Base-by-base conservation (phyloP, 2,797 vertebrate species). In the Gadopsis bispinosus region DNA sequence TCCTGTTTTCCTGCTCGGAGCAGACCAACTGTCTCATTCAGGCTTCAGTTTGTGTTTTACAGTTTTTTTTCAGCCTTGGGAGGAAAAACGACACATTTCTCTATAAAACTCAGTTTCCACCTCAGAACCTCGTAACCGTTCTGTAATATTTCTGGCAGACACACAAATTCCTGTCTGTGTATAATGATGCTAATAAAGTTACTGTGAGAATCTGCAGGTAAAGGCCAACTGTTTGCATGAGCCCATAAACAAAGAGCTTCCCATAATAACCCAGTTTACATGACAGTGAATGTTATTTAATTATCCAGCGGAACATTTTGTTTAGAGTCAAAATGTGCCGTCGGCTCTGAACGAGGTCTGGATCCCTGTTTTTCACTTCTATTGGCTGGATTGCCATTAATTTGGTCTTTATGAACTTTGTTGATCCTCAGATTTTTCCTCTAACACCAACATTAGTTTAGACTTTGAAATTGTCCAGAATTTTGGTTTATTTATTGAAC, bases 121-220 rank as follows among this genome's bases (percentile, higher is more conserved):
- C 22, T 76, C 31, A 65, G 62, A 55, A 35, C 4, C 71, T 83
- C 0, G n/a, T 81, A 67, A 76, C 54, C 5, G 2, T 0, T 58
- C 53, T 35, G 39, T 43, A 74, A 69, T 29, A 3, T 61, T 55
- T 56, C 29, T 37, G 73, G 51, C 73, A 85, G 75, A 48, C 74
- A 45, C 60, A 81, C 81, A 78, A 76, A 80, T 53, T 81, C 83
- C 77, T 68, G 74, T 81, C 72, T 85, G 77, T 45, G 43, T 5
- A 13, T 55, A 80, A 78, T 69, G 77, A 77, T 66, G 77, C 63
- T 60, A 55, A 83, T 83, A 75, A 85, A 85, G 73, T 63, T 72
- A 61, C 20, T 19, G 14, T 6, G 60, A 51, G 60, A 26, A 20
- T n/a, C 64, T 58, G 4, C 60, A 22, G 45, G n/a, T 33, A 17